These are phyloP conservation scores for Scolopax mira DNA, from an alignment of 2,113 vertebrate genomes.

Conservation along the genomic window DNA sequence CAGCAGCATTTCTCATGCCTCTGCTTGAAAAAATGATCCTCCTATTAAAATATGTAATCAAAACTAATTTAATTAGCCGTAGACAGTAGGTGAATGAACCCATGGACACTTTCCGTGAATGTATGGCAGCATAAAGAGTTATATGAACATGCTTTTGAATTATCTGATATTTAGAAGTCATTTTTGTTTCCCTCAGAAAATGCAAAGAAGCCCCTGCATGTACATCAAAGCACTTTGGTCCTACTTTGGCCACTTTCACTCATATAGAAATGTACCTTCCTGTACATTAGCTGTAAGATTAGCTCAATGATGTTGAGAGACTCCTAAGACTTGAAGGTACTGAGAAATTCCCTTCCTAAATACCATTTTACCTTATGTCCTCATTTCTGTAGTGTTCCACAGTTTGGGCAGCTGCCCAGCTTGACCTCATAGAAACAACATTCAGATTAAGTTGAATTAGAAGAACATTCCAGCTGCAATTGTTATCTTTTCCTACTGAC, in stretches of 20 bases:
- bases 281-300: not conserved
- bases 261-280: not conserved
- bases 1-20: not conserved
- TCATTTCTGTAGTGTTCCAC: not conserved
- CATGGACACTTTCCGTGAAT: not conserved
- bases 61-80: not conserved
- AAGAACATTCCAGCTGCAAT: not conserved
- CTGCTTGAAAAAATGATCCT: not conserved
- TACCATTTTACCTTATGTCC: not conserved
- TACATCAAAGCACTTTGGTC: not conserved
- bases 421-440: not conserved
- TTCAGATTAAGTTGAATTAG: not conserved
- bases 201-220: not conserved
- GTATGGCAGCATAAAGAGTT: not conserved
- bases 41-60: not conserved
- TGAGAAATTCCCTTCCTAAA: not conserved
- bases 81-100: not conserved
- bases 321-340: not conserved
- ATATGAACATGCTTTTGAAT: not conserved
- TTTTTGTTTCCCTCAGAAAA: not conserved
- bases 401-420: not conserved
- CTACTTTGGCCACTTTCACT: not conserved
- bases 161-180: not conserved
- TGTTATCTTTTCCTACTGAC: slow-evolving; percentile 65
- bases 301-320: not conserved